Base-by-base conservation (phyloP, 2,888 invertebrate genomes). In the Himalopsyche japonica region DNA sequence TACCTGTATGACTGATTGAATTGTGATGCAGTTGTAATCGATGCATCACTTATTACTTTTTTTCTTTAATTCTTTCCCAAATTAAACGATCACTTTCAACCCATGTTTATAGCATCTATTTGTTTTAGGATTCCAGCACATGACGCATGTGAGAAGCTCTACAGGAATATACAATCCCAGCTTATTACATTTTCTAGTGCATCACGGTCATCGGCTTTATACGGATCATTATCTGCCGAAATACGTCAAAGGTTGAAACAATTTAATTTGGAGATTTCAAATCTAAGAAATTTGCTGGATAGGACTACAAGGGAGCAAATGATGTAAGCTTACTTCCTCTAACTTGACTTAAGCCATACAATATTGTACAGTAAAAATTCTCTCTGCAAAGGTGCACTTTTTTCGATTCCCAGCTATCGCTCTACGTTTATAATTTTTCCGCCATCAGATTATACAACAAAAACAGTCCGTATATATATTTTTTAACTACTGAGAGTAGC, bases 91-190 rank as follows among this genome's bases (percentile, higher is more conserved):
- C 43, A 43, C 70, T 18, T 81, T 18, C 8, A 20, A 47, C 27
- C 77, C 32, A 18, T 18, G 15, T 77, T 79, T 79, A 24, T 43
- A 7, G 3, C 18, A 27, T 5, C 48, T 76, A 34, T 8, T 34
- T 79, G 10, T 84, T 80, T 37, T 24, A 95, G 95, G 95, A 89
- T 94, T 18, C 89, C 92, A 0, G 95, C 95, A 88, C 93, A 94
- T 89, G 95, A 95, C 87, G 93, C 94, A 0, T 95, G 95, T 88
- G 94, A 95, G 88, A 93, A 93, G 85, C 89, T 95, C 30, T 93
- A 93, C 88, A 91, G 94, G 77, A 93, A 94, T 87, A 93, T 95
- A 79, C 93, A 94, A 90, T 93, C 93, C 84, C 93, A 94, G 88
- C 88, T 95, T 10, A 92, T 93, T 0, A 89, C 91, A 82, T 90